Evolutionary conservation across 2,888 invertebrate species (phyloP).

Genomic region (Polydrusus cervinus): DNA sequence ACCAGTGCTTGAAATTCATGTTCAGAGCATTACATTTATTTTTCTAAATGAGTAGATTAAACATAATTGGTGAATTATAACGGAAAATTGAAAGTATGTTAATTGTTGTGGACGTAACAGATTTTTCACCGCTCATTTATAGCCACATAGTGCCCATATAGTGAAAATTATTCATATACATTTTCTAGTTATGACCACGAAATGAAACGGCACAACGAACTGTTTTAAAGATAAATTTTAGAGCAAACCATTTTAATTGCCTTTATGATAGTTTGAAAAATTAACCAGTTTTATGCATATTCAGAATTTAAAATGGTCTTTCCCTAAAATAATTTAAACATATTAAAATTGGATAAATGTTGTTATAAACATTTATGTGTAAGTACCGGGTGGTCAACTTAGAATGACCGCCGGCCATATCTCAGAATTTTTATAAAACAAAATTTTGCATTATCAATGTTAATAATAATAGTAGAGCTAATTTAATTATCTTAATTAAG

Average conservation of each 20-base stretch:
- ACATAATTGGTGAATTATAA: not conserved
- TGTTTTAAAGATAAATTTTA: not conserved
- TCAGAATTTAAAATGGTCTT: not conserved
- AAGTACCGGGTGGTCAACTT: no score
- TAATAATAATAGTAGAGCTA: no score
- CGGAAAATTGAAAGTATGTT: not conserved
- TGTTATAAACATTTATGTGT: no score
- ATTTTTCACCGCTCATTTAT: constrained; percentile 5
- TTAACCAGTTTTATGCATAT: not conserved
- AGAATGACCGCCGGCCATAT: no score
- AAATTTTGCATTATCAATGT: no score
- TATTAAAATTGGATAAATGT: no score
- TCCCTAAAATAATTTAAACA: no score
- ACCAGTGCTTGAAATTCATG: no score
- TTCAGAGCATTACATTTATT: no score
- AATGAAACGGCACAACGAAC: not conserved
- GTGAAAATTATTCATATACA: constrained; percentile 1
- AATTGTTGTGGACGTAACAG: not conserved
- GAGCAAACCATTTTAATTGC: not conserved
- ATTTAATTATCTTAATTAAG: no score
- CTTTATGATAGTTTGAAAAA: not conserved
- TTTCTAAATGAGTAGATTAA: not conserved
- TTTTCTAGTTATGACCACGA: constrained; percentile 15
- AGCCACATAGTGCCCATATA: not conserved
- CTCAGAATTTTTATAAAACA: no score